phyloP scores from a whole-genome alignment of 2,113 vertebrate genomes.

The Microcebus ravelobensis region DNA sequence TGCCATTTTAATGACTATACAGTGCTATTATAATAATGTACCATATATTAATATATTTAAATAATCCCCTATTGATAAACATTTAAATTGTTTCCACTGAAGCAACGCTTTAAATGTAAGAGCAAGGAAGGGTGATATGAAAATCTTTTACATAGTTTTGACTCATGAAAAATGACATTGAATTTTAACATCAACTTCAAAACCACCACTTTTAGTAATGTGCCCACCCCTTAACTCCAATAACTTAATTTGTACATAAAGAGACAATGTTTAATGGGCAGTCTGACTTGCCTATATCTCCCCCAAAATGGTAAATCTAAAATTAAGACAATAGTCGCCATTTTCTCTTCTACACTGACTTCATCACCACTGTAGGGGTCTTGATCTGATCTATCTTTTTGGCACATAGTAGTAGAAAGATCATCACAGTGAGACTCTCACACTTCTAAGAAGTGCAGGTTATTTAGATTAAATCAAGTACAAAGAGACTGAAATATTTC shows the following conservation, averaged over 20 bases:
- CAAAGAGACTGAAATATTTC: conserved; percentile 5
- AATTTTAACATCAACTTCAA: conserved; percentile 38
- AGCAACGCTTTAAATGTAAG: background rate
- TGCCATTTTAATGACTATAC: background rate
- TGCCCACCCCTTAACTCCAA: background rate
- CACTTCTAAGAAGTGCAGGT: background rate
- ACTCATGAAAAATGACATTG: conserved; percentile 4
- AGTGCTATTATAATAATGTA: background rate
- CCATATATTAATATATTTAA: background rate
- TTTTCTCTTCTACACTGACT: conserved; percentile 21
- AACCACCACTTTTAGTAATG: background rate
- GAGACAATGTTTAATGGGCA: background rate
- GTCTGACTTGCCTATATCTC: background rate
- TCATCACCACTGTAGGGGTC: background rate
- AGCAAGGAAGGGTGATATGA: background rate
- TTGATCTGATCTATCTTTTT: background rate
- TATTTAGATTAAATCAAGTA: conserved; percentile 13
- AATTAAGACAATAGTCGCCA: background rate
- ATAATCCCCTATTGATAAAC: background rate
- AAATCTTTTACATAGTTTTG: background rate
- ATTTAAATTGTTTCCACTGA: background rate
- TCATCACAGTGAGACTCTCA: background rate
- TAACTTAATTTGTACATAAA: conserved; percentile 22
- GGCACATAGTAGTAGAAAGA: background rate
- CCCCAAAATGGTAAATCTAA: background rate